phyloP scores from a whole-genome alignment of 2,113 vertebrate genomes.

The Calonectris borealis region DNA sequence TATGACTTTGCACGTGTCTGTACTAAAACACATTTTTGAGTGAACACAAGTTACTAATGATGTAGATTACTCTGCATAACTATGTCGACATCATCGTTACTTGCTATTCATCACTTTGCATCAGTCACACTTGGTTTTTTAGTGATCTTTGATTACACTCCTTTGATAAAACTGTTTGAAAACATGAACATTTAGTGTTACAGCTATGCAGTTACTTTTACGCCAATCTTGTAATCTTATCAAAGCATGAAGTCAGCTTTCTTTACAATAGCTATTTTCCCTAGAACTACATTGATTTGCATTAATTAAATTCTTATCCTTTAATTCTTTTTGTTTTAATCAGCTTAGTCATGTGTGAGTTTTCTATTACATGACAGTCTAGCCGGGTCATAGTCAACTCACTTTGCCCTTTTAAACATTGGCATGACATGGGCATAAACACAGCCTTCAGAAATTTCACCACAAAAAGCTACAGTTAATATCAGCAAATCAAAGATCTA shows the following conservation, averaged over 20 bases:
- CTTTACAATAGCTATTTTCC: not conserved
- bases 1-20: not conserved
- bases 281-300: conserved; percentile 1
- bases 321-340: conserved; percentile 8
- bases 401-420: not conserved
- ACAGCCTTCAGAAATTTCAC: not conserved
- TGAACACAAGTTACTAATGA: not conserved
- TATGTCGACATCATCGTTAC: accelerated
- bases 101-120: not conserved
- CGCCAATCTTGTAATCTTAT: conserved; percentile 7
- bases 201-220: not conserved
- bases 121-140: not conserved
- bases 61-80: not conserved
- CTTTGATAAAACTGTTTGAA: not conserved
- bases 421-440: not conserved
- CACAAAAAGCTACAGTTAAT: not conserved
- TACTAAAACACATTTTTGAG: not conserved
- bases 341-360: not conserved
- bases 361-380: not conserved
- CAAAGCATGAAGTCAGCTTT: conserved; percentile 19
- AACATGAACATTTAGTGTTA: not conserved
- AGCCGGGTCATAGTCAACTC: not conserved
- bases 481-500: not conserved
- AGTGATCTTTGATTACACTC: not conserved
- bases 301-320: not conserved